Conservation (phyloP, 2,797 vertebrate species). For the Hydrocynus forskahlii region DNA sequence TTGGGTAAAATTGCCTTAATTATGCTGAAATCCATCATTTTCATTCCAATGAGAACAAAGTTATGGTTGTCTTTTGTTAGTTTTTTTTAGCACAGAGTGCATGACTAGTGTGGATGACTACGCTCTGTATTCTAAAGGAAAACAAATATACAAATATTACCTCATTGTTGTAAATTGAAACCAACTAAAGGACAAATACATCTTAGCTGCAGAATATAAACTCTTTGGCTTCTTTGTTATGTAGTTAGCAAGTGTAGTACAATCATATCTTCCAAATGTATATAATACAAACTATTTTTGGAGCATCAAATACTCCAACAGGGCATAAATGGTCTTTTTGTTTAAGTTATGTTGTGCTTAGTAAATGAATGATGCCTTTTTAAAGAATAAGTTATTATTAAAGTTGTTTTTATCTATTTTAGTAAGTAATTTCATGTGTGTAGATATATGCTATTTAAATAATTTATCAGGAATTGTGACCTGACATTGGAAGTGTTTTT, state of each 20-base stretch:
- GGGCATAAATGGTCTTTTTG: constrained; percentile 78
- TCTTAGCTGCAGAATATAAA: constrained; percentile 82
- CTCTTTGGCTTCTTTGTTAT: constrained; percentile 75
- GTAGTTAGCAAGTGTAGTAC: constrained; percentile 85
- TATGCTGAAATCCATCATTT: background rate
- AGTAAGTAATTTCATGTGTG: constrained; percentile 91
- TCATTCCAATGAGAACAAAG: constrained; percentile 13
- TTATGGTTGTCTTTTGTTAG: constrained; percentile 13
- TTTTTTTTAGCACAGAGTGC: constrained; percentile 67
- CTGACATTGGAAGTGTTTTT: constrained; percentile 92
- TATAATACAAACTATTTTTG: constrained; percentile 89
- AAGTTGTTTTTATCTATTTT: constrained; percentile 83
- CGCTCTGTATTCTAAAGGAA: constrained; percentile 73
- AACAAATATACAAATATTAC: constrained; percentile 96
- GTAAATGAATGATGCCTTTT: constrained; percentile 86
- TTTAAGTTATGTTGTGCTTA: constrained; percentile 75
- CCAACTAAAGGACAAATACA: constrained; percentile 74
- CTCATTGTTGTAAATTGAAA: constrained; percentile 96
- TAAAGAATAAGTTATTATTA: constrained; percentile 92
- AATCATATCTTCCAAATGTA: constrained; percentile 87
- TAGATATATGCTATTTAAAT: constrained; percentile 99
- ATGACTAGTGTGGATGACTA: constrained; percentile 72
- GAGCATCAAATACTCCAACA: constrained; percentile 80
- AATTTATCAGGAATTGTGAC: constrained; percentile 98
- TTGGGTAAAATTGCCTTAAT: constrained; percentile 53